Percentiles rank a stretch among this genome's conserved stretches.
These are phyloP conservation scores for Heliconius aoede DNA, from an alignment of 2,888 invertebrate genomes.

Conservation along the genomic window DNA sequence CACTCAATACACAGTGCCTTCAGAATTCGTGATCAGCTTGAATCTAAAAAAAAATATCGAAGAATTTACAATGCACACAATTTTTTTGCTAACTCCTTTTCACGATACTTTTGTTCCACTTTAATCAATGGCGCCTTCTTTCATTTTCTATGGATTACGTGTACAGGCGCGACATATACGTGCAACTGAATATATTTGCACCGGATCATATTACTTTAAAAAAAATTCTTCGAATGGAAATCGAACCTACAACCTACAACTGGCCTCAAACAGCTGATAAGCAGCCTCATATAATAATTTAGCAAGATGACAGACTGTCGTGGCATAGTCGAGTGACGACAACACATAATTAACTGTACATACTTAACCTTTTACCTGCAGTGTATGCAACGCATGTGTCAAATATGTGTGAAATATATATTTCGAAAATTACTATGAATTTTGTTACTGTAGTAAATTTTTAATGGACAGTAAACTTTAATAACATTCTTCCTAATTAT, in stretches of 20 bases:
- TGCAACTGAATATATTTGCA: too few relatives aligned
- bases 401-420: background rate
- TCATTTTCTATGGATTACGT: background rate
- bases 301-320: conserved; percentile 5
- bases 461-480: background rate
- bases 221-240: background rate
- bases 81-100: background rate
- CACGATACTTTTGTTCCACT: background rate
- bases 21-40: too few relatives aligned
- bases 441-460: background rate
- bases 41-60: too few relatives aligned
- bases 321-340: conserved; percentile 14
- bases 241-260: background rate
- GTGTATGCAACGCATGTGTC: background rate
- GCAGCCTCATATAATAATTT: conserved; percentile 31
- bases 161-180: too few relatives aligned
- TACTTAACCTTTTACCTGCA: conserved; percentile 14
- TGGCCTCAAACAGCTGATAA: conserved; percentile 24
- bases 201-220: too few relatives aligned
- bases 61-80: background rate
- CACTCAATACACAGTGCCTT: too few relatives aligned
- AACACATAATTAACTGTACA: conserved; percentile 15
- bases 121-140: background rate
- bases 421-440: background rate
- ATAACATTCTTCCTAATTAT: background rate